A percentile compares a stretch with the other conserved stretches of the same genome.
phyloP scores from a whole-genome alignment of 1,140 invertebrate genomes.

The Plutomurus gul region DNA sequence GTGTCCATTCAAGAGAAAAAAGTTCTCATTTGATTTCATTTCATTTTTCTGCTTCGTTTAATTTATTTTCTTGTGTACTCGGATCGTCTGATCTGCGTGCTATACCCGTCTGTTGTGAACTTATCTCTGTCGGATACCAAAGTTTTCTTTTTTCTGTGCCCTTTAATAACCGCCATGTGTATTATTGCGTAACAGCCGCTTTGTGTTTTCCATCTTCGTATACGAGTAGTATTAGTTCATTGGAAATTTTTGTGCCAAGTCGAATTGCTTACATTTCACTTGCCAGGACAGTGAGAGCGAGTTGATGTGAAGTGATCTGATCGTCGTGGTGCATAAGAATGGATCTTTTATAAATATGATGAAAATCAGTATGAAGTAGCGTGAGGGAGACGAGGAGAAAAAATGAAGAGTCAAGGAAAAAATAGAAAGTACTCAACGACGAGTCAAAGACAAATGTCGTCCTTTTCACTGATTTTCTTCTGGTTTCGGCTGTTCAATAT shows the following conservation, averaged over 20 bases:
- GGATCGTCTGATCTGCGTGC: background rate
- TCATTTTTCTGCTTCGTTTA: slow-evolving; percentile 6
- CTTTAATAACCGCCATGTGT: too few species aligned
- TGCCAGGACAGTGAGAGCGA: background rate
- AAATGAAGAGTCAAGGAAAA: slow-evolving; percentile 8
- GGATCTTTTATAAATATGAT: slow-evolving; percentile 29
- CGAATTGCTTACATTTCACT: slow-evolving; percentile 10
- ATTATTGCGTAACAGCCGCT: too few species aligned
- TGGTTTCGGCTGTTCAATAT: slow-evolving; percentile 26
- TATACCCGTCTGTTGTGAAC: background rate
- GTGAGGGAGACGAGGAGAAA: slow-evolving; percentile 1
- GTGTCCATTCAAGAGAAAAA: slow-evolving; percentile 44
- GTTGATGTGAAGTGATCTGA: slow-evolving; percentile 10
- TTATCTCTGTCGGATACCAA: background rate
- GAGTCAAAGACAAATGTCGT: slow-evolving; percentile 46
- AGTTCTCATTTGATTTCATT: slow-evolving; percentile 31
- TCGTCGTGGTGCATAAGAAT: slow-evolving; percentile 31
- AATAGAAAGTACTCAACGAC: slow-evolving; percentile 18
- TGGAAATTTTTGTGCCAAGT: background rate
- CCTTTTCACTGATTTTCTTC: slow-evolving; percentile 10
- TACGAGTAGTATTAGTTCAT: too few species aligned
- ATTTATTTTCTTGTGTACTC: background rate
- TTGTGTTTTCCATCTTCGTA: too few species aligned
- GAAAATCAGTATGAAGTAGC: background rate
- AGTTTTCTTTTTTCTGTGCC: background rate